phyloP scores from a whole-genome alignment of 2,797 vertebrate species.

The Anas capensis region DNA sequence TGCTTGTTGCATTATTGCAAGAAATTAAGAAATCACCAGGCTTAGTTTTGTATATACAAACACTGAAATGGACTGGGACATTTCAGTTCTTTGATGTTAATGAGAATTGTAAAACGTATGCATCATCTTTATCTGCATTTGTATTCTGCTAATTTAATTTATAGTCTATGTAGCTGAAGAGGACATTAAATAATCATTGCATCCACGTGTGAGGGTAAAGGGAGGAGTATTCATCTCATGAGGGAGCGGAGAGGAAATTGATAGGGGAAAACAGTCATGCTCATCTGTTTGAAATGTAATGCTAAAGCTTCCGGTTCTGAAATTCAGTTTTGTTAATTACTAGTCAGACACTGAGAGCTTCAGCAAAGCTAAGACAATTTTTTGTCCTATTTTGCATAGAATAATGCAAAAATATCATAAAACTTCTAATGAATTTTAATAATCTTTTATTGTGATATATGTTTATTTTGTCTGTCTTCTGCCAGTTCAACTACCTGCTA shows the following conservation, averaged over 20 bases:
- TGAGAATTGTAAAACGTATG: neutral
- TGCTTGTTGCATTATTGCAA: neutral
- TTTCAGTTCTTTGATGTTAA: neutral
- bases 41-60: neutral
- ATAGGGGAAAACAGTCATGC: neutral
- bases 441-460: neutral
- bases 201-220: no score
- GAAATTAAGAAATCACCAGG: neutral
- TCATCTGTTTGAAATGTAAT: neutral
- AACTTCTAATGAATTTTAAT: neutral
- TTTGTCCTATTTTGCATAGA: neutral
- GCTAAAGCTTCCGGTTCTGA: neutral
- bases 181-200: neutral
- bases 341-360: neutral
- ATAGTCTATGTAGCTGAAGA: neutral
- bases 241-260: neutral
- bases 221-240: neutral
- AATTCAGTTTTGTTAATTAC: neutral
- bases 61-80: neutral
- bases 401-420: neutral
- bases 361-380: neutral
- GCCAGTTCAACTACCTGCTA: neutral
- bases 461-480: neutral
- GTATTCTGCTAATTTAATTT: neutral
- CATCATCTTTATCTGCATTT: neutral